Conservation (phyloP, 1,140 invertebrate species). For the Batillaria attramentaria region DNA sequence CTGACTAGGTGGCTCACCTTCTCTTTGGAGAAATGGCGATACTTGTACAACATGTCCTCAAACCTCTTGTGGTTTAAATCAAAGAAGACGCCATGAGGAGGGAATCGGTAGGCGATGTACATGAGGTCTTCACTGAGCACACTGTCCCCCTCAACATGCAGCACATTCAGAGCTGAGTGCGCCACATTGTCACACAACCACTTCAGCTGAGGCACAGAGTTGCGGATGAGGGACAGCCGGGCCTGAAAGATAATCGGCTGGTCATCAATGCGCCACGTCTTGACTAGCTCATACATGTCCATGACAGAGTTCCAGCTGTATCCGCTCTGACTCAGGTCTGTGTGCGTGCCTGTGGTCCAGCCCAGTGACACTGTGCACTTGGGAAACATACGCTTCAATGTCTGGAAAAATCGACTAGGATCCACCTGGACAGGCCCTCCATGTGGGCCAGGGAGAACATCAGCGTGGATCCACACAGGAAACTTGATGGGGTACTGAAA, state of each 20-base stretch:
- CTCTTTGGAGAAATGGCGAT: slow-evolving; percentile 55
- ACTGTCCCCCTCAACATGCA: slow-evolving; percentile 50
- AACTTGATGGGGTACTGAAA: slow-evolving; percentile 76
- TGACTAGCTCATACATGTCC: slow-evolving; percentile 81
- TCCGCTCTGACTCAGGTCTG: slow-evolving; percentile 71
- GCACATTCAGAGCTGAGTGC: slow-evolving; percentile 50
- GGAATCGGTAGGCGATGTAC: slow-evolving; percentile 63
- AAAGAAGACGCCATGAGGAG: slow-evolving; percentile 59
- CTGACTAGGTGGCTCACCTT: slow-evolving; percentile 53
- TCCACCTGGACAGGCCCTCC: slow-evolving; percentile 80
- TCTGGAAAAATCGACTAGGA: slow-evolving; percentile 78
- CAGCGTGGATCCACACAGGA: slow-evolving; percentile 93
- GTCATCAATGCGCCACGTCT: slow-evolving; percentile 73
- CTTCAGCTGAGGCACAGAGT: slow-evolving; percentile 74
- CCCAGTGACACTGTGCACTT: slow-evolving; percentile 85
- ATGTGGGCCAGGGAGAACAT: slow-evolving; percentile 86
- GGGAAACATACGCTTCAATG: slow-evolving; percentile 76
- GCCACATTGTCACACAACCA: slow-evolving; percentile 66
- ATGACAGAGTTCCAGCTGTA: slow-evolving; percentile 82
- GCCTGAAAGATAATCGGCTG: slow-evolving; percentile 87
- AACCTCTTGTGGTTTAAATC: slow-evolving; percentile 56
- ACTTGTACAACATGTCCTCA: slow-evolving; percentile 46
- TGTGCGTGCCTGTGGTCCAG: slow-evolving; percentile 84
- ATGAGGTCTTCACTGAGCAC: slow-evolving; percentile 55
- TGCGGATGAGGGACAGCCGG: slow-evolving; percentile 80